These are phyloP conservation scores for Bungarus multicinctus DNA, from an alignment of 2,113 vertebrate species.

Conservation along the genomic window DNA sequence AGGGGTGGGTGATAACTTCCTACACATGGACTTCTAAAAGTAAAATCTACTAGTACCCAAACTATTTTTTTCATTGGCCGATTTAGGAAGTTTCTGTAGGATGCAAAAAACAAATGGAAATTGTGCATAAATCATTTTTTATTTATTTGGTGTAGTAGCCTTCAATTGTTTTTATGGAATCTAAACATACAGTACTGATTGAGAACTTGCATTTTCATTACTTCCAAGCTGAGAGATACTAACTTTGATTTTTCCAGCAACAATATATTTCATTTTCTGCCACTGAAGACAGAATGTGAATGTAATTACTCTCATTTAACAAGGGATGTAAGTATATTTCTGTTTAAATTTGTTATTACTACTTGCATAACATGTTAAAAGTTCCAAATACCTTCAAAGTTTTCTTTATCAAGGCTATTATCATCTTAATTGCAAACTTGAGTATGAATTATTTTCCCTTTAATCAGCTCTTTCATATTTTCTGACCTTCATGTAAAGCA, in stretches of 20 bases:
- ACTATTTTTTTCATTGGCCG: not conserved
- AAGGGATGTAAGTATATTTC: not conserved
- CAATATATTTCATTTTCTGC: too few species aligned
- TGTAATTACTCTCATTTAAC: not conserved
- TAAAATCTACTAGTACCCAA: not conserved
- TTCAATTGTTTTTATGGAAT: not conserved
- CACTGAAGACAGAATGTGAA: not conserved
- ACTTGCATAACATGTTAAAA: not conserved
- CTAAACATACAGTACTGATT: not conserved
- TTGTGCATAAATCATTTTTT: not conserved
- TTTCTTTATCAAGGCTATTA: constrained; percentile 15
- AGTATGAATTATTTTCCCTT: not conserved
- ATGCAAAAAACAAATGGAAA: not conserved
- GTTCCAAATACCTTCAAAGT: not conserved
- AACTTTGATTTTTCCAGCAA: not conserved
- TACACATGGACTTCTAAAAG: not conserved
- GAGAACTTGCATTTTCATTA: not conserved
- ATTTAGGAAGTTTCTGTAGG: not conserved
- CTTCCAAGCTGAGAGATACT: not conserved
- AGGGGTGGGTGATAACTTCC: too few species aligned
- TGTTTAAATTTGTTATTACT: not conserved
- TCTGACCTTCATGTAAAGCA: not conserved
- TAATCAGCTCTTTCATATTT: not conserved
- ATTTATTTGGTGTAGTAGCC: not conserved
- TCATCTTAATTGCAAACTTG: constrained; percentile 17